Evolutionary conservation across 1,140 invertebrate species (phyloP), one percentile per base, ranked within the genome.

Genomic region (Riptortus pedestris): DNA sequence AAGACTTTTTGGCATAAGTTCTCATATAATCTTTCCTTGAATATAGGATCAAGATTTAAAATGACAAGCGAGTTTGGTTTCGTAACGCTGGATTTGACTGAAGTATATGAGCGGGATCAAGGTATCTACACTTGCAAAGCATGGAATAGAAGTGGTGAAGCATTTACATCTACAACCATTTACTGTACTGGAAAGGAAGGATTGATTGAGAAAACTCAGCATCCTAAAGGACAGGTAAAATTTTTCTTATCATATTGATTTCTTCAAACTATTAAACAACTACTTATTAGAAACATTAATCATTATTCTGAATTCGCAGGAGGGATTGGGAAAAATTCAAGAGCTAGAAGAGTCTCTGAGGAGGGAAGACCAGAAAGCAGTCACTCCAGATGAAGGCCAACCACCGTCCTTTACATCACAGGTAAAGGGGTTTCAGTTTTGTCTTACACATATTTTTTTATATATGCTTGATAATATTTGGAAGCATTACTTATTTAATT

Each of bases 121-220:
- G 96, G 96, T 67, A 88, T 94, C 67, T 95, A 95, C 72, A 94
- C 91, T 3, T 91, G 87, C 74, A 90, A 92, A 71, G 90, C 89
- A 16, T 88, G 80, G 66, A 93, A 93, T 68, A 87, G 85, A 73
- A 79, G 81, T 64, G 92, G 92, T 11, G 91, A 95, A 78, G 91
- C 91, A 1, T 94, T 93, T 69, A 94, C 91, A 16, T 90, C 90
- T 0, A 90, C 90, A 0, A 92, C 90, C 14, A 82, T 94, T 63
- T 89, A 86, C 71, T 91, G 90, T 67, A 82, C 82, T 18, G 84
- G 81, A 31, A 93, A 93, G 74, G 84, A 87, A 65, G 86, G 81
- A 68, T 80, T 95, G 3, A 91, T 93, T 72, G 89, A 93, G 72
- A 80, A 81, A 61, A 94, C 91, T 0, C 90, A 93, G 74, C 92